Conservation (phyloP, 2,888 invertebrate genomes). For the Chrysolina haemoptera region DNA sequence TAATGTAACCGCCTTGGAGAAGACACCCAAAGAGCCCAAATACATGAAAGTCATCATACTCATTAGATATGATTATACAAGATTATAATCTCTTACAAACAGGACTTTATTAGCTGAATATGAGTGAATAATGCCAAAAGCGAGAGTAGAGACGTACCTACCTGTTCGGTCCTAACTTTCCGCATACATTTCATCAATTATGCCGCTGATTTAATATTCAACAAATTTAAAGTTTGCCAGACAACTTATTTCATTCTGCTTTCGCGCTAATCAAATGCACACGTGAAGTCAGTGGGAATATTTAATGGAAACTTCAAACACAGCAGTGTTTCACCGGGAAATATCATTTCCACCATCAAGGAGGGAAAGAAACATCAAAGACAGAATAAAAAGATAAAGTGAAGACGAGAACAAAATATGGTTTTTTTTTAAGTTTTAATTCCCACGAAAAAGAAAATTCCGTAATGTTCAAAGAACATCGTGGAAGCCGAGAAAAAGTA, state of each 20-base stretch:
- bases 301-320: conserved; percentile 7
- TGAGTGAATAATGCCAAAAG: conserved; percentile 4
- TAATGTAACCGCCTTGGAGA: no score
- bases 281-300: conserved; percentile 3
- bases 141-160: neutral
- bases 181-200: conserved; percentile 17
- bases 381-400: no score
- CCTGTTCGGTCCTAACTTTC: neutral
- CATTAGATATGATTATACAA: no score
- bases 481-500: no score
- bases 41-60: no score
- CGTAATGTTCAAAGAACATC: no score
- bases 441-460: no score
- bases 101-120: neutral
- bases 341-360: neutral
- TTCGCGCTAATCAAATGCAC: conserved; percentile 8
- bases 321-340: neutral
- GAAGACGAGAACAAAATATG: neutral
- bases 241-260: neutral
- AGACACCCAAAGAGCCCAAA: neutral
- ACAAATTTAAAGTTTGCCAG: neutral
- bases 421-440: no score
- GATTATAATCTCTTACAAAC: neutral
- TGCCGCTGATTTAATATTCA: conserved; percentile 19
- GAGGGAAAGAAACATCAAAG: neutral